phyloP scores from a whole-genome alignment of 2,113 vertebrate genomes.

The Regulus satrapa region DNA sequence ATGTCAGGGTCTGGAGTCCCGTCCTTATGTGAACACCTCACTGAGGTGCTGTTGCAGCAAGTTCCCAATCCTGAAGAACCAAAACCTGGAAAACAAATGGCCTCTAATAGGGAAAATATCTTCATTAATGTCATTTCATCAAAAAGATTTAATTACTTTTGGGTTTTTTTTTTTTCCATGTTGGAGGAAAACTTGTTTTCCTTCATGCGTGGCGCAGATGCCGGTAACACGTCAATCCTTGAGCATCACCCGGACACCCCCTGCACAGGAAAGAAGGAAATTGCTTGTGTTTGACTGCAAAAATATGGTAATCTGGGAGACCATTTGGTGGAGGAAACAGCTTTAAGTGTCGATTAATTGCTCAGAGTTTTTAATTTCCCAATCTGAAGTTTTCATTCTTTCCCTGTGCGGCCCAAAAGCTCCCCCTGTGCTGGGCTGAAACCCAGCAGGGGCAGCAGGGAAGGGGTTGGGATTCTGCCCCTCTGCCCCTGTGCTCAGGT shows the following conservation, averaged over 20 bases:
- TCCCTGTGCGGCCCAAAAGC: not conserved
- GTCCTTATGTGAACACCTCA: not conserved
- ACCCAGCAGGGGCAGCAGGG: not conserved
- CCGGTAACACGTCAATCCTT: rapidly evolving
- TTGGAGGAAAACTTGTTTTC: not conserved
- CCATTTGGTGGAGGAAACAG: not conserved
- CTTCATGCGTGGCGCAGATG: rapidly evolving
- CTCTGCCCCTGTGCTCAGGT: not conserved
- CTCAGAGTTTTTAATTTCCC: not conserved
- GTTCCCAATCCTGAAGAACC: not conserved
- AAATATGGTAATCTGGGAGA: not conserved
- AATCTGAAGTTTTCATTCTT: not conserved
- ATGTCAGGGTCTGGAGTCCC: rapidly evolving
- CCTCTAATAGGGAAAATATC: not conserved
- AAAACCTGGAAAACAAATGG: not conserved
- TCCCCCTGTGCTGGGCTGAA: not conserved
- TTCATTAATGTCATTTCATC: not conserved
- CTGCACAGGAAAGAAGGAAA: slow-evolving; percentile 6
- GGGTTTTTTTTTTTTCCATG: not conserved
- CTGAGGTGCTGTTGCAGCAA: rapidly evolving
- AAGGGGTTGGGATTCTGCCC: not conserved
- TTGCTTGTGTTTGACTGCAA: not conserved
- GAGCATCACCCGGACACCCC: rapidly evolving
- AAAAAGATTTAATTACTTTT: not conserved
- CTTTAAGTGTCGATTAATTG: not conserved